Conservation (phyloP, 2,888 invertebrate genomes). For the Cheilosia urbana region DNA sequence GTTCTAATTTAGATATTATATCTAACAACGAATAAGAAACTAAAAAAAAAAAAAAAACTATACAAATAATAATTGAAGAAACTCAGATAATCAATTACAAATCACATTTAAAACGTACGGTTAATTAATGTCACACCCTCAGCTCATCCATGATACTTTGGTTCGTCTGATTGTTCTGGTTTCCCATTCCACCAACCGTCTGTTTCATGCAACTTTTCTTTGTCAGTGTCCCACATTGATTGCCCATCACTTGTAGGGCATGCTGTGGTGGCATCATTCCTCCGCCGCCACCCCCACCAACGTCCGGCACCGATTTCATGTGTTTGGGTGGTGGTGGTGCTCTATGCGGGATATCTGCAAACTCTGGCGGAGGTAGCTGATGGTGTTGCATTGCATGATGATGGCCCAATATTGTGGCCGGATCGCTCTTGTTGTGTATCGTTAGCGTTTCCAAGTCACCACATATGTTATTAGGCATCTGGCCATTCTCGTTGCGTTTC, state of each 20-base stretch:
- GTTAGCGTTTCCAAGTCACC: conserved; percentile 89
- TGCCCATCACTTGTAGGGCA: conserved; percentile 89
- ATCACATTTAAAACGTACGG: conserved; percentile 84
- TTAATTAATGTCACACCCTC: conserved; percentile 90
- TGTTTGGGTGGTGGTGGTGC: conserved; percentile 91
- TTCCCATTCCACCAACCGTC: conserved; percentile 80
- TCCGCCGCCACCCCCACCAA: conserved; percentile 85
- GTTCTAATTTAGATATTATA: conserved; percentile 32
- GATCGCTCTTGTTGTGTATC: conserved; percentile 87
- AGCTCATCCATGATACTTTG: conserved; percentile 90
- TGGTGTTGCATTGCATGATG: conserved; percentile 91
- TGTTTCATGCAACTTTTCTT: conserved; percentile 88
- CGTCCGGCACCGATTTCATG: conserved; percentile 84
- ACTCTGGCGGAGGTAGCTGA: conserved; percentile 93
- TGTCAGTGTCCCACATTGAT: conserved; percentile 90
- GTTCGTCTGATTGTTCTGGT: conserved; percentile 82
- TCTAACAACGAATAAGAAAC: conserved; percentile 43
- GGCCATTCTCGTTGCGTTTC: conserved; percentile 92
- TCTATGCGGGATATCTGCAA: conserved; percentile 91
- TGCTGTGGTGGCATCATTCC: conserved; percentile 90
- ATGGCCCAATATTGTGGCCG: conserved; percentile 89
- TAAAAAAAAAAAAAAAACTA: conserved; percentile 20
- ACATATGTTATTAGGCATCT: conserved; percentile 94
- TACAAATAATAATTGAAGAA: conserved; percentile 56
- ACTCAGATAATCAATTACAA: conserved; percentile 78